phyloP scores from a whole-genome alignment of 2,888 invertebrate genomes.

The Nesidiocoris tenuis region DNA sequence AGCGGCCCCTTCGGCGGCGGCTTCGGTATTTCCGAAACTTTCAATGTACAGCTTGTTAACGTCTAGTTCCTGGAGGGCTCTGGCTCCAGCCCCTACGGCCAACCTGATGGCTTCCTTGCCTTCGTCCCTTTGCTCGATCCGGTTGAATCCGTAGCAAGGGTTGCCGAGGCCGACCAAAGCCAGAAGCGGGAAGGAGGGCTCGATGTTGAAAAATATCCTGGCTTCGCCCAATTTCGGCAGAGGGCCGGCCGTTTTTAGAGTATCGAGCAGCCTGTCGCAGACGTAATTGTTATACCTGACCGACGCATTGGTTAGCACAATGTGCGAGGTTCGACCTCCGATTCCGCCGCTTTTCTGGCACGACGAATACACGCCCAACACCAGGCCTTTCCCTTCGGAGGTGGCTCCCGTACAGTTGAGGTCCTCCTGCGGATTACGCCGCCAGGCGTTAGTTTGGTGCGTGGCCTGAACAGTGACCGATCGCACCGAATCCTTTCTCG shows the following conservation, averaged over 20 bases:
- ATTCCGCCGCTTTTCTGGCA: neutral
- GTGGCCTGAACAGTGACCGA: neutral
- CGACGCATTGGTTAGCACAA: constrained; percentile 3
- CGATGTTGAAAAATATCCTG: constrained; percentile 66
- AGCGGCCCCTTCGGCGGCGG: constrained; percentile 75
- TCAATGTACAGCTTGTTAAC: constrained; percentile 67
- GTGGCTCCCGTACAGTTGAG: constrained; percentile 29
- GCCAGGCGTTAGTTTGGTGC: constrained; percentile 32
- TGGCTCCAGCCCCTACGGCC: constrained; percentile 66
- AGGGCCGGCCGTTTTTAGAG: constrained; percentile 53
- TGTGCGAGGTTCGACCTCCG: constrained; percentile 39
- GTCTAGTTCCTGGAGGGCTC: constrained; percentile 59
- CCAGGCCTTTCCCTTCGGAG: constrained; percentile 46
- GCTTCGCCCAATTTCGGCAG: constrained; percentile 61
- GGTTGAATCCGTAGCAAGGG: constrained; percentile 66
- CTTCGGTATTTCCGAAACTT: constrained; percentile 73
- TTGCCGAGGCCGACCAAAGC: constrained; percentile 73
- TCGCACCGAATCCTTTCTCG: neutral
- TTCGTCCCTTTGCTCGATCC: constrained; percentile 70
- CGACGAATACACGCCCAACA: constrained; percentile 46
- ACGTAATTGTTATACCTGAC: constrained; percentile 45
- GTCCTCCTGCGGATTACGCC: constrained; percentile 7
- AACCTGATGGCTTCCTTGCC: constrained; percentile 71
- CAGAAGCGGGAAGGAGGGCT: constrained; percentile 64
- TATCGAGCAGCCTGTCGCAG: constrained; percentile 43